A percentile compares a stretch with the other conserved stretches of the same genome.
These are phyloP conservation scores for Frankliniella intonsa DNA, from an alignment of 2,888 invertebrate species.

Conservation along the genomic window DNA sequence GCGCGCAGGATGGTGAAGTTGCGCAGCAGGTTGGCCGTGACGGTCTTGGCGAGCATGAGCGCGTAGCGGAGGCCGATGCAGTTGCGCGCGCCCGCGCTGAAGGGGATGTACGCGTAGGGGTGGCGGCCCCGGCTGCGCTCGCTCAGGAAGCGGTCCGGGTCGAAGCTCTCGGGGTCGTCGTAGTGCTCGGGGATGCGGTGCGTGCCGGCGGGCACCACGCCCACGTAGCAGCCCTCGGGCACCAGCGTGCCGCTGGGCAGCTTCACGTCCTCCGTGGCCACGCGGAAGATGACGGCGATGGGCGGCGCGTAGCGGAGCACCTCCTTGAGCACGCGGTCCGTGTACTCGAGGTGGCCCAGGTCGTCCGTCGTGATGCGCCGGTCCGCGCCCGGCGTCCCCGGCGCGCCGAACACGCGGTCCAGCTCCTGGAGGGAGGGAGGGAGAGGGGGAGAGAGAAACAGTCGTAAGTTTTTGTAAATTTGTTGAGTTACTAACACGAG, in stretches of 20 bases:
- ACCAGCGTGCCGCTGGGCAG: not conserved
- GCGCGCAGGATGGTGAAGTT: not conserved
- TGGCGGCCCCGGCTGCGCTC: not conserved
- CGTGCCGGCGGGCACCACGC: not conserved
- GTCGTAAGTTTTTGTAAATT: no score
- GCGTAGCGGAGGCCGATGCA: constrained; percentile 1
- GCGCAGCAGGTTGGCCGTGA: not conserved
- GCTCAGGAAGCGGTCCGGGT: not conserved
- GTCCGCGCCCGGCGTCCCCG: not conserved
- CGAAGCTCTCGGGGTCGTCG: not conserved
- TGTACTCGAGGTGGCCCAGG: not conserved
- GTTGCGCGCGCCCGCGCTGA: not conserved
- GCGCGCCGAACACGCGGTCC: not conserved
- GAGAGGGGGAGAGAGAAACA: no score
- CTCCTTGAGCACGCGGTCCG: not conserved
- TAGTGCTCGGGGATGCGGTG: not conserved
- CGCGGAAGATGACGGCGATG: not conserved
- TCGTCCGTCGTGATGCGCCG: not conserved
- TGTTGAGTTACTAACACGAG: no score
- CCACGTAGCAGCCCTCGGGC: not conserved
- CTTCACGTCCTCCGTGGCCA: not conserved
- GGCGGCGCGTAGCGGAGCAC: constrained; percentile 6
- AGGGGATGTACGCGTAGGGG: not conserved
- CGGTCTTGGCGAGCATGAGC: not conserved
- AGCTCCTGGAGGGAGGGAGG: not conserved